Evolutionary conservation across 1,140 invertebrate species (phyloP).

Genomic region (Drosophila auraria): DNA sequence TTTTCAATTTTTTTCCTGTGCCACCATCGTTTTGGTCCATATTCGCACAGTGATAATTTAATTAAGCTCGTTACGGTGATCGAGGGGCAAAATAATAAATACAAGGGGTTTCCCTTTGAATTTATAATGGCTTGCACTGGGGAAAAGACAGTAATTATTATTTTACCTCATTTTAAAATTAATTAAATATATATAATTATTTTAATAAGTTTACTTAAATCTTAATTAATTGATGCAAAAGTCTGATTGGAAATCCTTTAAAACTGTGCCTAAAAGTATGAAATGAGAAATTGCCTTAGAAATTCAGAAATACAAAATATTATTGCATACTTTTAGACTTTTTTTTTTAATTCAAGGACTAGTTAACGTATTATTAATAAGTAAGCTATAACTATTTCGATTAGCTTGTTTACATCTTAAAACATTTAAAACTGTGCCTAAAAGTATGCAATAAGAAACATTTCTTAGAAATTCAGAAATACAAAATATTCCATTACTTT

Average conservation of each 20-base stretch:
- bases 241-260: background rate
- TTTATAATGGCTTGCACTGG: background rate
- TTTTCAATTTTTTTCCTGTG: slow-evolving; percentile 51
- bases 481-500: background rate
- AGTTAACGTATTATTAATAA: no score
- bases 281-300: background rate
- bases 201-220: background rate
- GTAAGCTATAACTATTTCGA: no score
- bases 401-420: no score
- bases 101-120: slow-evolving; percentile 13
- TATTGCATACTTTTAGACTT: no score
- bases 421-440: background rate
- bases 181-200: background rate
- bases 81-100: background rate
- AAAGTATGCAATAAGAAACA: background rate
- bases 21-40: slow-evolving; percentile 27
- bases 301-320: background rate
- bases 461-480: background rate
- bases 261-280: background rate
- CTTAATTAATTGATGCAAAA: background rate
- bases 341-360: no score
- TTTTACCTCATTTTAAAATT: background rate
- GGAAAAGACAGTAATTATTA: background rate
- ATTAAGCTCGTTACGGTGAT: slow-evolving; percentile 55
- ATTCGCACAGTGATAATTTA: slow-evolving; percentile 73